Percentiles rank a stretch among this genome's conserved stretches.
phyloP scores from a whole-genome alignment of 2,797 vertebrate genomes.

The Botia kubotai region DNA sequence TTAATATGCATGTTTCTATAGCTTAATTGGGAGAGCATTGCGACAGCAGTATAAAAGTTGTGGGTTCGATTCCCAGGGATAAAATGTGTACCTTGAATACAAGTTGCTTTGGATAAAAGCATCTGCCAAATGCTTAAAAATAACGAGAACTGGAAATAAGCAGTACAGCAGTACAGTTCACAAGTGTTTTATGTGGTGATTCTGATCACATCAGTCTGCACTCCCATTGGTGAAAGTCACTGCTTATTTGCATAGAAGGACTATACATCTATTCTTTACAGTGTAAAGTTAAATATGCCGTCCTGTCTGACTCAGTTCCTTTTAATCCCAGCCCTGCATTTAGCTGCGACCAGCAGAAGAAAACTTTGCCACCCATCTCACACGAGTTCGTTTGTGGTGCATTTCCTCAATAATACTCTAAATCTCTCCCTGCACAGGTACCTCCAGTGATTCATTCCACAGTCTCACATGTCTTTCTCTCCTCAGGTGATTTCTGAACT shows the following conservation, averaged over 20 bases:
- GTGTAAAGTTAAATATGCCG: not conserved
- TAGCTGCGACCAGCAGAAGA: not conserved
- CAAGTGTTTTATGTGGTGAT: no score
- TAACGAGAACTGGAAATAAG: no score
- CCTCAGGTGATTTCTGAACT: conserved; percentile 70
- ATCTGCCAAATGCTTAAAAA: no score
- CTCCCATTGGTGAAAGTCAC: no score
- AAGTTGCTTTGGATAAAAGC: no score
- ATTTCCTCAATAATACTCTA: conserved; percentile 12
- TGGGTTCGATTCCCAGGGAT: no score
- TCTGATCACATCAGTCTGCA: no score
- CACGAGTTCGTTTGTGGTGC: conserved; percentile 17
- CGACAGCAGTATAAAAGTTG: no score
- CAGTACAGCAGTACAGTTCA: no score
- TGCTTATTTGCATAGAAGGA: not conserved
- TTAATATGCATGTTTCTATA: no score
- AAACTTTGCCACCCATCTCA: not conserved
- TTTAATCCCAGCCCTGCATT: not conserved
- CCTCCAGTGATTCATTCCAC: conserved; percentile 53
- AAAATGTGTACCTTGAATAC: no score
- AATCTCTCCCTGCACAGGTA: not conserved
- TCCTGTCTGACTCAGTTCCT: not conserved
- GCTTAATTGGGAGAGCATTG: no score
- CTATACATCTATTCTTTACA: not conserved
- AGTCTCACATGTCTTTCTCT: conserved; percentile 31